A percentile compares a stretch with the other conserved stretches of the same genome.
These are phyloP conservation scores for Drosophila mayri DNA, from an alignment of 1,140 invertebrate species.

Conservation along the genomic window DNA sequence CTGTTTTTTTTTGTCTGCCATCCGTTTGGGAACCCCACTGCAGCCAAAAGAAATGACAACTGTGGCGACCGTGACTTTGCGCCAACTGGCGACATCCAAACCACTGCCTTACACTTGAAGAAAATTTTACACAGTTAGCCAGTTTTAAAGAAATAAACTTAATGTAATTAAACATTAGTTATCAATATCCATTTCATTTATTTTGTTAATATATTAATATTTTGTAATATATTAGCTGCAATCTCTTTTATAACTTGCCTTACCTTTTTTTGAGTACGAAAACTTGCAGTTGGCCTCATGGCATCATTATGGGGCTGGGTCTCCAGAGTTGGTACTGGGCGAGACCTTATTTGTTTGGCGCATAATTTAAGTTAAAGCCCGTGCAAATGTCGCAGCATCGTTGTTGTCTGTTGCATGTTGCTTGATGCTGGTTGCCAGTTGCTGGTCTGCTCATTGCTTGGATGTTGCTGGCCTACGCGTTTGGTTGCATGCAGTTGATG, in stretches of 20 bases:
- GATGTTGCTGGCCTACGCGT: conserved; percentile 30
- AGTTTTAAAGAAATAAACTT: not conserved
- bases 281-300: conserved; percentile 57
- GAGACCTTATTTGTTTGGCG: conserved; percentile 75
- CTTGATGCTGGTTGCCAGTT: conserved; percentile 25
- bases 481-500: conserved; percentile 31
- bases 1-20: conserved; percentile 19
- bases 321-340: conserved; percentile 36
- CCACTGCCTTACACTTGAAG: conserved; percentile 19
- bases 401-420: conserved; percentile 55
- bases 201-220: not conserved
- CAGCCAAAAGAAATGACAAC: conserved; percentile 31
- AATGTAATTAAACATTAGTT: not conserved
- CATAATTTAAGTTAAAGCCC: conserved; percentile 73
- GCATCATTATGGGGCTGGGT: conserved; percentile 65
- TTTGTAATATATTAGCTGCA: too few species aligned
- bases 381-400: conserved; percentile 66
- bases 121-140: not conserved
- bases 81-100: conserved; percentile 53
- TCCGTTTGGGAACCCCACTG: conserved; percentile 20
- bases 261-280: conserved; percentile 20
- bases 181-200: not conserved
- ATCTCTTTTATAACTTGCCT: not conserved
- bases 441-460: conserved; percentile 5
- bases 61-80: conserved; percentile 67